Evolutionary conservation across 1,140 invertebrate genomes (phyloP).

Genomic region (Saxidomus purpurata): DNA sequence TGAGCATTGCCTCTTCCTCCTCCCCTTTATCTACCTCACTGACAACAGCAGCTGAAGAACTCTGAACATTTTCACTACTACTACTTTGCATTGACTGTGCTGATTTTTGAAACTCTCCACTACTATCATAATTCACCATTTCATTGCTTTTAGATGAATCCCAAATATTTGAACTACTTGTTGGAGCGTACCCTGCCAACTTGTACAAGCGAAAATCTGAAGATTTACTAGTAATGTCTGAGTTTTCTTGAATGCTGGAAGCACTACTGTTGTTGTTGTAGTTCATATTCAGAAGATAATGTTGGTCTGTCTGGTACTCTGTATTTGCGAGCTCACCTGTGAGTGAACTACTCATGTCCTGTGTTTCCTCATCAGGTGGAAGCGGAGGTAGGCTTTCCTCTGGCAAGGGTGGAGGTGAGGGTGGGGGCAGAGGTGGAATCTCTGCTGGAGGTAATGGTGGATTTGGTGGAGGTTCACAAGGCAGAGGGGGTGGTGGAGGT

Average conservation of each 20-base stretch:
- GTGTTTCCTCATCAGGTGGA: neutral
- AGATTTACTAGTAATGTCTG: neutral
- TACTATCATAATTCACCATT: neutral
- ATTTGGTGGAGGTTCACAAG: slow-evolving; percentile 34
- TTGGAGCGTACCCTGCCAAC: neutral
- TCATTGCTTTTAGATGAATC: neutral
- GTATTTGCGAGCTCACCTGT: neutral
- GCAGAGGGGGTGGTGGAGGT: slow-evolving; percentile 47
- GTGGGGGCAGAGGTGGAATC: slow-evolving; percentile 34
- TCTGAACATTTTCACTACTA: neutral
- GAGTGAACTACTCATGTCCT: neutral
- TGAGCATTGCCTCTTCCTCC: slow-evolving; percentile 55
- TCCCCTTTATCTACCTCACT: slow-evolving; percentile 22
- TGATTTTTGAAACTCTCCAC: slow-evolving; percentile 4
- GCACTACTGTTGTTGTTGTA: neutral
- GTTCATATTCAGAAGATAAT: neutral
- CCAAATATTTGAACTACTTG: neutral
- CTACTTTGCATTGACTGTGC: neutral
- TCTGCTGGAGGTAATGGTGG: slow-evolving; percentile 39
- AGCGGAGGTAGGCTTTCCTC: neutral
- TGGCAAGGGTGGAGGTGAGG: slow-evolving; percentile 28
- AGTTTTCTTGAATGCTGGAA: neutral
- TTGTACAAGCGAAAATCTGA: neutral
- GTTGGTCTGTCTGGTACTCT: neutral
- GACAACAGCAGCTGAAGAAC: neutral